phyloP scores from a whole-genome alignment of 30 jellyfish, hydroid and myxozoan genomes.

The Turritopsis rubra region DNA sequence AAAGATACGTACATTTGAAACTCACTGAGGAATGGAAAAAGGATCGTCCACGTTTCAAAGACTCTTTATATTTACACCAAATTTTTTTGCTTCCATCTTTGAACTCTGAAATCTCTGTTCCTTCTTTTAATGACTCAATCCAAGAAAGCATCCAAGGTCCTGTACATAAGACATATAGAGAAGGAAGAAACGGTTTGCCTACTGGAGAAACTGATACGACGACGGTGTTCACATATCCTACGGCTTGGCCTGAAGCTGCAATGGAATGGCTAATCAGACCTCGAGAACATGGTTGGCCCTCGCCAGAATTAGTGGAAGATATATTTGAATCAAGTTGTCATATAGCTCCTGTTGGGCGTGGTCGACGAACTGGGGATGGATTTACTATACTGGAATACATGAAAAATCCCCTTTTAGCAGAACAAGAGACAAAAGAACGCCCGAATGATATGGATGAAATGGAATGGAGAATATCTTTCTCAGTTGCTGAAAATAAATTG shows the following conservation, averaged over 20 bases:
- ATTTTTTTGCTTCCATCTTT: constrained; percentile 17
- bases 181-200: constrained; percentile 6
- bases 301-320: constrained; percentile 31
- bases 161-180: constrained; percentile 16
- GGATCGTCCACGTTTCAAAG: constrained; percentile 25
- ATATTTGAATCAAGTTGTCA: constrained; percentile 34
- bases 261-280: constrained; percentile 39
- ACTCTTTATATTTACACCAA: constrained; percentile 15
- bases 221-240: constrained; percentile 30
- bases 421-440: neutral
- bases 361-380: constrained; percentile 20
- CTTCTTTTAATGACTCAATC: neutral
- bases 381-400: constrained; percentile 22
- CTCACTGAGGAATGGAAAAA: constrained; percentile 22
- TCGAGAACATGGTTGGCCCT: constrained; percentile 26
- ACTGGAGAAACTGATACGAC: constrained; percentile 21
- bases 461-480: constrained; percentile 41
- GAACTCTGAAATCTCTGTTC: neutral
- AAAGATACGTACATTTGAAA: constrained; percentile 22
- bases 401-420: constrained; percentile 22
- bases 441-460: constrained; percentile 16
- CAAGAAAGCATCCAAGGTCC: constrained; percentile 33
- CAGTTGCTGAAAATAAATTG: constrained; percentile 34
- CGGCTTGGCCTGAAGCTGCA: constrained; percentile 41
- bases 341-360: constrained; percentile 45